Conservation (phyloP, 2,888 invertebrate genomes). For the Temnothorax ravouxi region DNA sequence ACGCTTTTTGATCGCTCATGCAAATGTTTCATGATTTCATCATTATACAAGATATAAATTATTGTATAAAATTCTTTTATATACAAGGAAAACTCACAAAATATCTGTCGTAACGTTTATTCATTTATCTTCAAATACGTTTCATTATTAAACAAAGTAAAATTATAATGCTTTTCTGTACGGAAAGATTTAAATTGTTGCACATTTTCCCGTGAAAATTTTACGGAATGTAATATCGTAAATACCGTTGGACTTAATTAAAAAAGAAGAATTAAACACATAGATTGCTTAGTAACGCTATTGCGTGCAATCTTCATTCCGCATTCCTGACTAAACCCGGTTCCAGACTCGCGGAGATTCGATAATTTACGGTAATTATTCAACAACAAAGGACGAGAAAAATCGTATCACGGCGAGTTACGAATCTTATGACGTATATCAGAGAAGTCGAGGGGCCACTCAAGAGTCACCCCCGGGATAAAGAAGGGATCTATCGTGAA, state of each 20-base stretch:
- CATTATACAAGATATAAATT: neutral
- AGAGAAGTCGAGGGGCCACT: slow-evolving; percentile 61
- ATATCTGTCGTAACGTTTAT: neutral
- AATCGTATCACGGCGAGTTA: slow-evolving; percentile 32
- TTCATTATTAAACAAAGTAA: slow-evolving; percentile 1
- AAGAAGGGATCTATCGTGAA: slow-evolving; percentile 60
- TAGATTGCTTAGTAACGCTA: slow-evolving; percentile 8
- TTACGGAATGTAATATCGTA: neutral
- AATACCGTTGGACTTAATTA: slow-evolving; percentile 3
- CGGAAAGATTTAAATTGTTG: neutral
- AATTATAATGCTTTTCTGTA: neutral
- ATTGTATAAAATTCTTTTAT: neutral
- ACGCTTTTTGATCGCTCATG: neutral
- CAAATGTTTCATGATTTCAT: neutral
- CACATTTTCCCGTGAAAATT: neutral
- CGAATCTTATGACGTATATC: slow-evolving; percentile 46
- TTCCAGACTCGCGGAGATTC: neutral
- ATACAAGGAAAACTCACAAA: neutral
- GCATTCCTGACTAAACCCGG: neutral
- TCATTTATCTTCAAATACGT: neutral
- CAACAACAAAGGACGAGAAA: slow-evolving; percentile 24
- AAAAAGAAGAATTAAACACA: neutral
- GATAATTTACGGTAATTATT: slow-evolving; percentile 37
- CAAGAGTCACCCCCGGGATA: slow-evolving; percentile 54
- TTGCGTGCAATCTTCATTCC: slow-evolving; percentile 4